Conservation (phyloP, 2,113 vertebrate species). For the Bubo scandiacus region DNA sequence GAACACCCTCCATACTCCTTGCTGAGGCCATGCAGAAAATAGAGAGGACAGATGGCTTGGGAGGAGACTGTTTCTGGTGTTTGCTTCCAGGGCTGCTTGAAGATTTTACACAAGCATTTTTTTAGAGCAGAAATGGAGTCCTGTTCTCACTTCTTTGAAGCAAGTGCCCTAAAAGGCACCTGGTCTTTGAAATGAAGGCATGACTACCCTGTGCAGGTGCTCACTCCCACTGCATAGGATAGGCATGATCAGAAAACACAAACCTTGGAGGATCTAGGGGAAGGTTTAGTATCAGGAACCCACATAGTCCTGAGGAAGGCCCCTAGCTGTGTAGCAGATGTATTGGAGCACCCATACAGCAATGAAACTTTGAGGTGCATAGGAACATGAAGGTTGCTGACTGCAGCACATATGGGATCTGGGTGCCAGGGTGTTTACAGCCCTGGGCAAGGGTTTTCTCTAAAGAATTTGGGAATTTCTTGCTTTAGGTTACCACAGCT, state of each 20-base stretch:
- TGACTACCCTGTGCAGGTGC: neutral
- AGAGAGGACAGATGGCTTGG: neutral
- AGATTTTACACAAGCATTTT: neutral
- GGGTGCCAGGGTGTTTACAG: neutral
- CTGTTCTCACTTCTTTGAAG: neutral
- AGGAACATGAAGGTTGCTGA: neutral
- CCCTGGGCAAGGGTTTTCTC: neutral
- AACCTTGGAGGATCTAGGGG: neutral
- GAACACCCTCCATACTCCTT: neutral
- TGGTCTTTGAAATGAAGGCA: neutral
- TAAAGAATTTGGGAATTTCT: neutral
- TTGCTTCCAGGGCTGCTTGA: rapidly evolving
- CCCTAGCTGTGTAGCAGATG: neutral
- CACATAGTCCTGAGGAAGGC: neutral
- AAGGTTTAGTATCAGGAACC: neutral
- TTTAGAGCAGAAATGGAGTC: neutral
- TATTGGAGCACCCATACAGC: neutral
- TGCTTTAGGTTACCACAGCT: neutral
- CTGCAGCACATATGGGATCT: rapidly evolving
- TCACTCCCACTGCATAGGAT: neutral
- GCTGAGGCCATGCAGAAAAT: neutral
- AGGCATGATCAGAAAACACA: neutral
- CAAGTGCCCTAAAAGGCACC: neutral
- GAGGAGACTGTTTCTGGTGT: neutral
- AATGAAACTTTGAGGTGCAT: neutral